A percentile compares a stretch with the other conserved stretches of the same genome.
Evolutionary conservation across 2,113 vertebrate species (phyloP).

Genomic region (Hippoglossus stenolepis): DNA sequence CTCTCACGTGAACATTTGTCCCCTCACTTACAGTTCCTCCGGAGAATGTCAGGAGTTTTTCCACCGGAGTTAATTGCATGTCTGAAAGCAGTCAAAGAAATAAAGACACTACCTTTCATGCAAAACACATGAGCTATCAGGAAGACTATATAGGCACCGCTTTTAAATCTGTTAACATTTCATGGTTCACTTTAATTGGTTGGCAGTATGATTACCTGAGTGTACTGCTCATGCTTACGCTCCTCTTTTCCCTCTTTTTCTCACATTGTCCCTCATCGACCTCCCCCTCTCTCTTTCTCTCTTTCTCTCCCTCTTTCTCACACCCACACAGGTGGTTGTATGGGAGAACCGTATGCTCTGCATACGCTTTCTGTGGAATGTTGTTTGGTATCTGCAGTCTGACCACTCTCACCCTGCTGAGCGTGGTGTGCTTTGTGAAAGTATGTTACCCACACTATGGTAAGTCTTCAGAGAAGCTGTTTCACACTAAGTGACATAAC

Average conservation of each 20-base stretch:
- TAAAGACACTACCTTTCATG: too few species aligned
- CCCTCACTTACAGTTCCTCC: too few species aligned
- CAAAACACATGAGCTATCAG: too few species aligned
- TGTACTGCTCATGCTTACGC: conserved; percentile 5
- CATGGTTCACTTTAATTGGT: conserved; percentile 32
- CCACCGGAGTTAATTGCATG: too few species aligned
- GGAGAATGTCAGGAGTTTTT: too few species aligned
- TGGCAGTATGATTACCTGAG: conserved; percentile 15
- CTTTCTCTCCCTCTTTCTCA: not conserved
- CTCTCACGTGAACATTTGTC: too few species aligned
- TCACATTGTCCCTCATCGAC: conserved; percentile 35
- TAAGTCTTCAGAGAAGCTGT: conserved; percentile 66
- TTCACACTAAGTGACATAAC: conserved; percentile 31
- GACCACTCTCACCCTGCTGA: conserved; percentile 83
- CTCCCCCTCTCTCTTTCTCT: conserved; percentile 10
- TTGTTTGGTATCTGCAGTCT: conserved; percentile 86
- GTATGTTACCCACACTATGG: conserved; percentile 84
- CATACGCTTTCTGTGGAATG: conserved; percentile 86
- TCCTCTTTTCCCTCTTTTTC: conserved; percentile 11
- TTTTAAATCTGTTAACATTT: too few species aligned
- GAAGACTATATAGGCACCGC: too few species aligned
- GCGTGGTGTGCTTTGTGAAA: conserved; percentile 85
- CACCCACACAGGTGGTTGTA: conserved; percentile 82
- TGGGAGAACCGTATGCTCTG: conserved; percentile 78
- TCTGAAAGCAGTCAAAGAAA: too few species aligned